Evolutionary conservation across 2,797 vertebrate genomes (phyloP).

Genomic region (Setipinna tenuifilis): DNA sequence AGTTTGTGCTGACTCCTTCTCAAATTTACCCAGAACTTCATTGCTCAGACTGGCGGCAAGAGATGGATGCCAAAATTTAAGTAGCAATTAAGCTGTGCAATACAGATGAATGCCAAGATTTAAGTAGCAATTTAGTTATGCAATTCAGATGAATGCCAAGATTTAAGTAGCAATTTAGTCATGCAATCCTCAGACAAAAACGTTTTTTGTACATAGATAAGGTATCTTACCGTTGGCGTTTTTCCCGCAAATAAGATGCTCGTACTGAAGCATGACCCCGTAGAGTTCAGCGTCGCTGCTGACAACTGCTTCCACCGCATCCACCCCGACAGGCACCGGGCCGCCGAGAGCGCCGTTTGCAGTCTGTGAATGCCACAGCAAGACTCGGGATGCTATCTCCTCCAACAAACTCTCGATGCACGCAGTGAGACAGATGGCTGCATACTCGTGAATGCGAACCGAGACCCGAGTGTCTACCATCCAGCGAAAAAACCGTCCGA

Average conservation of each 20-base stretch:
- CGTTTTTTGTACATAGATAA: background rate
- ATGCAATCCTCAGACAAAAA: background rate
- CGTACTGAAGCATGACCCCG: constrained; percentile 87
- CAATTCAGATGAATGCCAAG: background rate
- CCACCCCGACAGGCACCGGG: constrained; percentile 70
- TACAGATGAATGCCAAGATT: background rate
- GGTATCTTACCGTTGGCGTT: constrained; percentile 85
- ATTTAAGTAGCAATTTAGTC: background rate
- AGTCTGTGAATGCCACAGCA: constrained; percentile 46
- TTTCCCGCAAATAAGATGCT: constrained; percentile 90
- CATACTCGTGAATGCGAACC: constrained; percentile 89
- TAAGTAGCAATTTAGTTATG: background rate
- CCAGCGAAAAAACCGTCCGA: constrained; percentile 94
- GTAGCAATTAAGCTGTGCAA: background rate
- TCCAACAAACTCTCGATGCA: constrained; percentile 88
- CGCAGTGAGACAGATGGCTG: constrained; percentile 85
- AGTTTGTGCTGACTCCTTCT: background rate
- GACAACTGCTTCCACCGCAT: constrained; percentile 82
- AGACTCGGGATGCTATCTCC: constrained; percentile 80
- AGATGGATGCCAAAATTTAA: background rate
- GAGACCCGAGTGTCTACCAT: constrained; percentile 95
- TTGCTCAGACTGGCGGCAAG: background rate
- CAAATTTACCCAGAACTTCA: background rate
- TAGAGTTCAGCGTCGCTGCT: constrained; percentile 89
- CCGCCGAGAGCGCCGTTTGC: constrained; percentile 54